Base-by-base conservation (phyloP, 2,888 invertebrate species). In the Zaprionus lineosus region DNA sequence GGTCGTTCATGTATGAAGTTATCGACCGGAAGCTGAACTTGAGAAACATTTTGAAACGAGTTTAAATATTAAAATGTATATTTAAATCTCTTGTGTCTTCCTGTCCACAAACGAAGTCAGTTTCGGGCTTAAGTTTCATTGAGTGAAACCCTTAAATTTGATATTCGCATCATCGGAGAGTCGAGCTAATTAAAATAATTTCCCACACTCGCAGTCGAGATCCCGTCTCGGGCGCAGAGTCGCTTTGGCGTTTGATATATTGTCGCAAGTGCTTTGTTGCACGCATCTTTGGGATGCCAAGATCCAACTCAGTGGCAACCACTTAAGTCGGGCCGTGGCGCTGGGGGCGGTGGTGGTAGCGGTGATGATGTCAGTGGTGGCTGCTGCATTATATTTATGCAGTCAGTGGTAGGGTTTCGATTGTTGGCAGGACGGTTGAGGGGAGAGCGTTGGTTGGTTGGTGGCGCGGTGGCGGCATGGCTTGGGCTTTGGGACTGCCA, bases 181-280 rank as follows among this genome's bases (percentile, higher is more conserved):
- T 21, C 51, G 31, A 59, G 56, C 61, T 66, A 73, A 74, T 74
- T 73, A 73, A 73, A 73, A 73, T 56, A 57, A 74, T 66, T 73
- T 73, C 72, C 72, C 72, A 73, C 74, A 74, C 60, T 74, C 52
- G 50, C 39, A 44, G 37, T 44, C 16, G 26, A 21, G 28, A 19
- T 36, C 24, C 40, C 37, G 8, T 39, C 26, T 40, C 26, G 7
- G 11, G 11, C 15, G 14, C 29, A 8, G 4, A 41, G 15, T 34
- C 8, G n/a, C 29, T 34, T 26, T 56, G 34, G 36, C 63, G 52
- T 59, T 61, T 74, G 74, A 74, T 74, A 74, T 64, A 74, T 74
- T 64, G 60, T 71, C 61, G 71, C 74, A 71, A 67, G 61, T 78
- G 78, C 51, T 69, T 62, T 68, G 64, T 43, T 50, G 14, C 21